phyloP scores from a whole-genome alignment of 2,797 vertebrate species.

The Syngnathus acus region DNA sequence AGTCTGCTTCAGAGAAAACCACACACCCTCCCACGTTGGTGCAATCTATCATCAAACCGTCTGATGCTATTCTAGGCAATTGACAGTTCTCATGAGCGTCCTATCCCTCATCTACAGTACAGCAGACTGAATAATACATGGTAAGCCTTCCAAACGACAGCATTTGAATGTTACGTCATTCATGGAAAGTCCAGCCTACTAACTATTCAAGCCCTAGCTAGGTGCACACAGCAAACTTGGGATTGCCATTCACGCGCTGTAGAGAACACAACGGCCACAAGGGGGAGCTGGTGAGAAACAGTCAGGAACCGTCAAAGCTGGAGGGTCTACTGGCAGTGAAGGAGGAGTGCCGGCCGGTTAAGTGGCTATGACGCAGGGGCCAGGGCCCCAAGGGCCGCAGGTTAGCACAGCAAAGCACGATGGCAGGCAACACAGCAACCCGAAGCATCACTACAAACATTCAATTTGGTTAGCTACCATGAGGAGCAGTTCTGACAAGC shows the following conservation, averaged over 20 bases:
- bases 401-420: constrained; percentile 63
- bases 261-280: constrained; percentile 59
- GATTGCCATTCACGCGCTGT: constrained; percentile 40
- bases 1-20: constrained; percentile 57
- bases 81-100: constrained; percentile 34
- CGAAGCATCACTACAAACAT: constrained; percentile 44
- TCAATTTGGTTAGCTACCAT: constrained; percentile 24
- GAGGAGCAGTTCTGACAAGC: constrained; percentile 25
- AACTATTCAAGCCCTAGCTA: constrained; percentile 37
- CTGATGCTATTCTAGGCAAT: constrained; percentile 3
- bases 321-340: constrained; percentile 39
- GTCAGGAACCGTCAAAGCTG: constrained; percentile 49
- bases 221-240: constrained; percentile 32
- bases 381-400: constrained; percentile 24
- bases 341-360: constrained; percentile 38
- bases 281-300: constrained; percentile 59
- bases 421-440: constrained; percentile 57
- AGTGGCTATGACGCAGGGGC: constrained; percentile 44
- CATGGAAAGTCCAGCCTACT: constrained; percentile 43
- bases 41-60: constrained; percentile 29
- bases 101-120: constrained; percentile 28
- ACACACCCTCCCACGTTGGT: constrained; percentile 30
- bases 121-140: constrained; percentile 42
- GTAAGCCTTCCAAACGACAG: constrained; percentile 47
- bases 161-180: constrained; percentile 47